Percentiles rank a stretch among this genome's conserved stretches.
Conservation (phyloP, 2,888 invertebrate genomes). For the Conops quadrifasciatus region DNA sequence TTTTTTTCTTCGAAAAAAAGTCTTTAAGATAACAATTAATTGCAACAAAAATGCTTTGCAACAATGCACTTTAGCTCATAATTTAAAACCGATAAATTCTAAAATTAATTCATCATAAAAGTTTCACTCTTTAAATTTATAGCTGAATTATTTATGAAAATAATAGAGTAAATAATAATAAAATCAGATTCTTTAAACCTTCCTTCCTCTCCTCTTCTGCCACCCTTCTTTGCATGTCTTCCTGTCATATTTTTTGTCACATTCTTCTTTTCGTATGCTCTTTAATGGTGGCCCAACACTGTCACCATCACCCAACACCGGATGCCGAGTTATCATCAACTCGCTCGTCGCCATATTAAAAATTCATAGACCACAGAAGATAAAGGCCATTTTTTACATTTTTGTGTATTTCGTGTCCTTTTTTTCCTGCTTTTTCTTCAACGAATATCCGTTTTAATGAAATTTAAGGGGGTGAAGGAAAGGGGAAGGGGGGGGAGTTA, state of each 20-base stretch:
- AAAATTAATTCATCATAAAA: too few species aligned
- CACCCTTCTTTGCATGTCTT: background rate
- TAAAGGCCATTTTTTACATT: slow-evolving; percentile 48
- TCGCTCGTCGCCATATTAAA: slow-evolving; percentile 53
- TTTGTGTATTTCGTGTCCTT: slow-evolving; percentile 40
- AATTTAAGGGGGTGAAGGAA: too few species aligned
- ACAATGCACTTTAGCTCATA: too few species aligned
- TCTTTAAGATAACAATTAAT: too few species aligned
- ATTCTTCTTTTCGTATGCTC: background rate
- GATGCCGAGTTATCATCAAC: background rate
- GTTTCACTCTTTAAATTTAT: too few species aligned
- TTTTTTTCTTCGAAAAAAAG: too few species aligned
- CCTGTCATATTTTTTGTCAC: background rate
- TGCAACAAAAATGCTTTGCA: too few species aligned
- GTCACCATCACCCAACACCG: background rate
- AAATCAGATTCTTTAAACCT: too few species aligned
- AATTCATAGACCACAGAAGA: slow-evolving; percentile 58
- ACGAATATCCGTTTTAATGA: too few species aligned
- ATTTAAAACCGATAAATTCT: too few species aligned
- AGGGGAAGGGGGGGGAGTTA: background rate
- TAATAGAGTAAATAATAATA: too few species aligned
- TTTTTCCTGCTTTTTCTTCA: background rate
- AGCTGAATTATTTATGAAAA: too few species aligned
- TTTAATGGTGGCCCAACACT: background rate
- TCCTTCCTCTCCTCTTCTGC: background rate